Base-by-base conservation (phyloP, 2,888 invertebrate genomes). In the Bursaphelenchus okinawaensis region DNA sequence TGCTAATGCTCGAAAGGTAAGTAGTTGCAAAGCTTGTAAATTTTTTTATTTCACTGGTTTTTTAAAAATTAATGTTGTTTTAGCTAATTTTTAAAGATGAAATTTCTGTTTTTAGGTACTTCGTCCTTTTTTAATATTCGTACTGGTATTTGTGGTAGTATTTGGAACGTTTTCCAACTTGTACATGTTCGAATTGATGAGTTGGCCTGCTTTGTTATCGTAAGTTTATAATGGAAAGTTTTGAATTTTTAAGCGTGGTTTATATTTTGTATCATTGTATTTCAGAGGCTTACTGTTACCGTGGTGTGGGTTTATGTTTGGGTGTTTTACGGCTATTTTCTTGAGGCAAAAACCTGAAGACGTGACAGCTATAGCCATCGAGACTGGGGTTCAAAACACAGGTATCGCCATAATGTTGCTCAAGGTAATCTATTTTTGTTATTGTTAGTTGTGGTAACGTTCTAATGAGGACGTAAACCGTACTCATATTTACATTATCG, bases 271-370 rank as follows among this genome's bases (percentile, higher is more conserved):
- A 16, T 55, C 12, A 31, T 52, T 20, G n/a, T 9, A 24, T 26
- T 69, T 67, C 59, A 76, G 85, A 4, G 85, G 85, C 19, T 75
- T 85, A 9, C 66, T 83, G 0, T 77, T 86, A 29, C 85, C 85
- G 0, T 84, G 83, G 79, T 80, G 83, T 31, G 86, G 86, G 0
- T 86, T 85, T 75, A 67, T 83, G 67, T 83, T 84, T 62, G 86
- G 86, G 6, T 85, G 74, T 62, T 78, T 76, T 62, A 78, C 81
- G 20, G 78, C 84, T n/a, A 75, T 79, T 50, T 60, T 83, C n/a
- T 63, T 77, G 22, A 68, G 78, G 51, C 69, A 79, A 55, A 55
- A 69, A 7, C 77, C 78, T 6, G 71, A 67, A 57, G 76, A 83
- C 62, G 78, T 83, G 19, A 79, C 77, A 0, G 82, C 84, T 6